Base-by-base conservation (phyloP, 2,797 vertebrate genomes). In the Argya squamiceps region DNA sequence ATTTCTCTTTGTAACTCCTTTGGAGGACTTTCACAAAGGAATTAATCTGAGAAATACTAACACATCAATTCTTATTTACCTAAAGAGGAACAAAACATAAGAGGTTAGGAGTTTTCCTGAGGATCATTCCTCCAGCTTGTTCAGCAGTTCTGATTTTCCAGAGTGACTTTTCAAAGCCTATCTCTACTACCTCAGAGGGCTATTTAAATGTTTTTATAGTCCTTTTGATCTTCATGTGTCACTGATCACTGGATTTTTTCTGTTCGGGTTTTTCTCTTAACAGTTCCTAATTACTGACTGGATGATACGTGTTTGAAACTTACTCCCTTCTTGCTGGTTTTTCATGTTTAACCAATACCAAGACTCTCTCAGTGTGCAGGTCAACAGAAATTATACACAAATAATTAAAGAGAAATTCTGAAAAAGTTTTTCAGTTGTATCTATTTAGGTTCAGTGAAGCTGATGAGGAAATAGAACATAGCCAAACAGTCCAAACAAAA, bases 261-360 rank as follows among this genome's bases (percentile, higher is more conserved):
- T 49, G 15, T 55, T 83, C 20, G 46, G 12, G 32, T 43, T 88
- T 92, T 85, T 74, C 44, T 77, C 26, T 60, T 58, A 69, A 50
- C 17, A 37, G 4, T 50, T 74, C 10, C 14, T 68, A 6, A 74
- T 74, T 71, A 70, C 1, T 56, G 16, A 8, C 3, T 60, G n/a
- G 15, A n/a, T 58, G 4, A 65, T 19, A 10, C n/a, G 47, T 14
- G 13, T 27, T 68, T 64, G 36, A 52, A 64, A 60, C 8, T 56
- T 73, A 7, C 39, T 84, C 10, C 6, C 12, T 65, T 84, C 43
- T 52, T 58, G 5, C 2, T 29, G 21, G 1, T 73, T 88, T 78
- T 68, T 64, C 5, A 2, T 39, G 2, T 46, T 64, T 80, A 30
- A 60, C 32, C 2, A n/a, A 39, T 2, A 43, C 10, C 3, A 0